phyloP scores from a whole-genome alignment of 2,113 vertebrate genomes.

The Petrocephalus zakoni region DNA sequence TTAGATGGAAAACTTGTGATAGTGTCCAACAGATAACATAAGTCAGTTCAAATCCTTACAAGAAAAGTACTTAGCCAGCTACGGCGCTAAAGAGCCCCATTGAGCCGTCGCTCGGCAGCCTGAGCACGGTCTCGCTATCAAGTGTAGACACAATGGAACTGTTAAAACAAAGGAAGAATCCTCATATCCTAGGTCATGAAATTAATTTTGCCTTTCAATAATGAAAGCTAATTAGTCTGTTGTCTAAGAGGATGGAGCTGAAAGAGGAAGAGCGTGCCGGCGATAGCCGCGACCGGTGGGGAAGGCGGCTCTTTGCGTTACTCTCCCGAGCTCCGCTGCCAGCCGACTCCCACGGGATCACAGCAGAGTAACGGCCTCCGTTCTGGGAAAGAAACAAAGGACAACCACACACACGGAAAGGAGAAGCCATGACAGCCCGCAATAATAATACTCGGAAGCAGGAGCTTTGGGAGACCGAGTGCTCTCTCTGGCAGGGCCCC shows the following conservation, averaged over 20 bases:
- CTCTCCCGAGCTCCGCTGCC: background rate
- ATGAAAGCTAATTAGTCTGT: constrained; percentile 10
- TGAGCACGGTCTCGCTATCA: background rate
- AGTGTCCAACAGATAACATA: background rate
- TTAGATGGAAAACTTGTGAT: background rate
- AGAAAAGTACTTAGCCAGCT: background rate
- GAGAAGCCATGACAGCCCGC: background rate
- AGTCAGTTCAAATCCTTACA: background rate
- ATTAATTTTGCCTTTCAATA: constrained; percentile 22
- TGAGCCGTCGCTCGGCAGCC: background rate
- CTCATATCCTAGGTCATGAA: constrained; percentile 13
- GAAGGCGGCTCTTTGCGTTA: background rate
- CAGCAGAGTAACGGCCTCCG: background rate
- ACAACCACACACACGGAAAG: background rate
- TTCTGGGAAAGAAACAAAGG: constrained; percentile 8
- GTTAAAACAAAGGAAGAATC: background rate
- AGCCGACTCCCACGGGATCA: background rate
- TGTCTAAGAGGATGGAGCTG: constrained; percentile 6
- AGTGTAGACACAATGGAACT: constrained; percentile 6
- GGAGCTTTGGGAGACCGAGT: background rate
- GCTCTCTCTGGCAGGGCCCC: background rate
- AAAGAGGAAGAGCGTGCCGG: background rate
- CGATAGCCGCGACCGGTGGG: background rate
- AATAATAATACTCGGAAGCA: background rate
- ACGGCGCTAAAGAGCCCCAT: background rate